Percentiles rank a stretch among this genome's conserved stretches.
phyloP scores from a whole-genome alignment of 2,797 vertebrate genomes.

The Cuniculus paca region DNA sequence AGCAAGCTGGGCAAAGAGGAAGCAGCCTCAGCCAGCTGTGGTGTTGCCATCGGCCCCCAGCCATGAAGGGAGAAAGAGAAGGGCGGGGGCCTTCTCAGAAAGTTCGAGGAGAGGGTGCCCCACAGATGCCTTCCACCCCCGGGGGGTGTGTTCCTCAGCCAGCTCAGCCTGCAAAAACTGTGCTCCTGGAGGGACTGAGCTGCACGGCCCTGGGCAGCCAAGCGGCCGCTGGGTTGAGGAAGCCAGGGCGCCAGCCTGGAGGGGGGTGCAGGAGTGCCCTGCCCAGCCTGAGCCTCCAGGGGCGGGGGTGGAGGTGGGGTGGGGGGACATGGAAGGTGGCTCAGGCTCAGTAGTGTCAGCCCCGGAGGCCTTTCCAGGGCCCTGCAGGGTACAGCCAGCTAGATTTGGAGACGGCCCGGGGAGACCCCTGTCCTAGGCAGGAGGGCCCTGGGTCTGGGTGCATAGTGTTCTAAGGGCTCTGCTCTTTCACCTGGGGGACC shows the following conservation, averaged over 20 bases:
- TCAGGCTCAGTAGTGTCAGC: neutral
- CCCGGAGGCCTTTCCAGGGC: neutral
- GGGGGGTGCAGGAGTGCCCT: neutral
- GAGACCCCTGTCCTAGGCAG: neutral
- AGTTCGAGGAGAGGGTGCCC: constrained; percentile 41
- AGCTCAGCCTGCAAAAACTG: neutral
- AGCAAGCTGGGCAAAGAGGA: constrained; percentile 69
- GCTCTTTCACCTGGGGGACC: neutral
- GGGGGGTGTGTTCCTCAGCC: neutral
- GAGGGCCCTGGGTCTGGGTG: neutral
- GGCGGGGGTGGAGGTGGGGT: too few species aligned
- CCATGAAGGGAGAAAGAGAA: neutral
- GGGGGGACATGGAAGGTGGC: too few species aligned
- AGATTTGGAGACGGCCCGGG: neutral
- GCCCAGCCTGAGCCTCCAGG: neutral
- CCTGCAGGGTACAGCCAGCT: neutral
- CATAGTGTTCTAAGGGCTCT: neutral
- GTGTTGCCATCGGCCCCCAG: neutral
- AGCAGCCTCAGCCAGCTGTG: neutral
- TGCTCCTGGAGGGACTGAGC: neutral
- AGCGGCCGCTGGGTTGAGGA: neutral
- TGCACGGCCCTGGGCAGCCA: neutral
- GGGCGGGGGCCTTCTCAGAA: constrained; percentile 73
- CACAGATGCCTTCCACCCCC: neutral
- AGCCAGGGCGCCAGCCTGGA: neutral